Evolutionary conservation across 2,888 invertebrate species (phyloP).

Genomic region (Arrhopalites spinosus): DNA sequence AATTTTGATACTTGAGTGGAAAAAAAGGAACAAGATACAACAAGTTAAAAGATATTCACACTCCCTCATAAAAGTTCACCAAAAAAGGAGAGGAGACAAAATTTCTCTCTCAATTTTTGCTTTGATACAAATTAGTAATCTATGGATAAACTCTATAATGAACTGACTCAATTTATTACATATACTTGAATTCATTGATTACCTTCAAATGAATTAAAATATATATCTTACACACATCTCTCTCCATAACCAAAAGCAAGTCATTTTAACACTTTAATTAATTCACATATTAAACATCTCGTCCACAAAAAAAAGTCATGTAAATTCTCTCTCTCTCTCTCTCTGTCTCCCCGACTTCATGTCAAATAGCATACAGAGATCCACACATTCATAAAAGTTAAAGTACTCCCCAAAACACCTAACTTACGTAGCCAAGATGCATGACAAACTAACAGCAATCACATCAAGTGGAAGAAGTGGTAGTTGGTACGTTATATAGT

Average conservation of each 20-base stretch:
- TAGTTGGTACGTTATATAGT: background rate
- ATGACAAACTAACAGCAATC: background rate
- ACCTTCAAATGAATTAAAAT: background rate
- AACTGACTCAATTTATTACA: background rate
- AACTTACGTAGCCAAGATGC: background rate
- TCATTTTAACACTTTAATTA: no score
- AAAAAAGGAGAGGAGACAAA: background rate
- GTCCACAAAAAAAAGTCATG: no score
- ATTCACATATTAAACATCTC: no score
- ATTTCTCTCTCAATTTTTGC: background rate
- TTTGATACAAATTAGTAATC: background rate
- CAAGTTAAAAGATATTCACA: no score
- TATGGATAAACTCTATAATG: background rate
- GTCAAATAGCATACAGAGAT: background rate
- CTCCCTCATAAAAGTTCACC: no score
- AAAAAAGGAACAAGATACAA: background rate
- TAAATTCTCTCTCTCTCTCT: constrained; percentile 1
- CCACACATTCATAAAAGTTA: background rate
- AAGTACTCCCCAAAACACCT: background rate
- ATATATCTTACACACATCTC: background rate
- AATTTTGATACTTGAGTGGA: background rate
- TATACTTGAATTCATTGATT: background rate
- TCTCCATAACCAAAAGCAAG: no score
- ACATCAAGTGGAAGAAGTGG: background rate
- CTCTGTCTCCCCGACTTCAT: background rate